Conservation (phyloP, 2,113 vertebrate genomes). For the Cacatua alba region DNA sequence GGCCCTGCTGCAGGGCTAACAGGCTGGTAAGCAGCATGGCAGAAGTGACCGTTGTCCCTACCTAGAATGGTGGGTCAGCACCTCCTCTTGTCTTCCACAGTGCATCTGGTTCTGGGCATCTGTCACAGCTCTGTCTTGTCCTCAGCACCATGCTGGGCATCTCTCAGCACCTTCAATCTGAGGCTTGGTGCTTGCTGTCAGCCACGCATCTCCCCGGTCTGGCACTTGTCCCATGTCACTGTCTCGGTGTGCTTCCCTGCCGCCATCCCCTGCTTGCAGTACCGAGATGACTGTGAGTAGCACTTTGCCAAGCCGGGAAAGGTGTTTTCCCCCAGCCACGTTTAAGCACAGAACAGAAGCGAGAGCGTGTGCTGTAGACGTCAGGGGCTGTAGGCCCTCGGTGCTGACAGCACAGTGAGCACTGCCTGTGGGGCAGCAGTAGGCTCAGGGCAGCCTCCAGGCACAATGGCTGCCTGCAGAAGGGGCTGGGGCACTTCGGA, state of each 20-base stretch:
- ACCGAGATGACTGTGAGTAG: background rate
- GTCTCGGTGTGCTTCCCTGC: background rate
- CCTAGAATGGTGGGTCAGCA: background rate
- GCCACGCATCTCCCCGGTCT: background rate
- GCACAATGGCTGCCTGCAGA: fast-evolving
- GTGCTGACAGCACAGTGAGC: background rate
- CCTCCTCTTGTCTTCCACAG: background rate
- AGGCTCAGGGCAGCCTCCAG: background rate
- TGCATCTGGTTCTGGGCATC: background rate
- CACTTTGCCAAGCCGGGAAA: background rate
- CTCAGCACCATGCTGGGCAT: background rate
- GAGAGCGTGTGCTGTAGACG: background rate
- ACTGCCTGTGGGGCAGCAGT: background rate
- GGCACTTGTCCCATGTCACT: background rate
- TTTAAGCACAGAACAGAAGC: background rate
- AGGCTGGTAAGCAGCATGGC: background rate
- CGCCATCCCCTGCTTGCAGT: background rate
- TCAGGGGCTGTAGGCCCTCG: background rate
- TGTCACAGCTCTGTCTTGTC: background rate
- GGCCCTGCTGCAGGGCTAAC: background rate
- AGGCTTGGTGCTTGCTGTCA: background rate
- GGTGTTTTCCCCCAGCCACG: background rate
- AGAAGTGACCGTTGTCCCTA: background rate
- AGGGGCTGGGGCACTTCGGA: background rate
- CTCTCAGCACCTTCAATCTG: background rate